These are phyloP conservation scores for Ammodytes marinus DNA, from an alignment of 2,113 vertebrate species.

Conservation along the genomic window DNA sequence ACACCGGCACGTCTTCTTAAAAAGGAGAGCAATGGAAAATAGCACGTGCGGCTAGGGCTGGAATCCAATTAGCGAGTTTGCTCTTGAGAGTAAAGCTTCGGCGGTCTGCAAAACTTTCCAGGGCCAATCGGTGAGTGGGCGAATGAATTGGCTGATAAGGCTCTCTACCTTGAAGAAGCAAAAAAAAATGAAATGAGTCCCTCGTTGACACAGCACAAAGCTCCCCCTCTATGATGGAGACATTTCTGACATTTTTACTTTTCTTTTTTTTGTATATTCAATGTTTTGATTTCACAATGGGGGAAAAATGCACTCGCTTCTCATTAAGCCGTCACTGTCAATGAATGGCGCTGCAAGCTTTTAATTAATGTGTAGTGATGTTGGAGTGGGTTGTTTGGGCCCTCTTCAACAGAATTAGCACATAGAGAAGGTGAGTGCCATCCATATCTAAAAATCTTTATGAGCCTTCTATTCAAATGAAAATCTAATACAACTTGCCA, in stretches of 20 bases:
- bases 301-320: conserved; percentile 35
- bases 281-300: conserved; percentile 52
- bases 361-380: conserved; percentile 71
- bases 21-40: conserved; percentile 46
- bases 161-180: conserved; percentile 30
- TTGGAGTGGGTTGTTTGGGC: conserved; percentile 60
- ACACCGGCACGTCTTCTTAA: conserved; percentile 51
- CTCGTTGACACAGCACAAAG: conserved; percentile 16
- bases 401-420: conserved; percentile 64
- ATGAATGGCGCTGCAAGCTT: conserved; percentile 29
- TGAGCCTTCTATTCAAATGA: conserved; percentile 22
- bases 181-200: conserved; percentile 31
- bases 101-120: conserved; percentile 37
- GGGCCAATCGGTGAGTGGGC: conserved; percentile 9
- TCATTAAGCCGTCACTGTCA: conserved; percentile 63
- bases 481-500: conserved; percentile 29
- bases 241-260: conserved; percentile 39
- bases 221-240: conserved; percentile 17
- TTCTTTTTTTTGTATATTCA: not conserved
- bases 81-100: conserved; percentile 51
- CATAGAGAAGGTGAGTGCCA: conserved; percentile 55
- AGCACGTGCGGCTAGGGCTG: conserved; percentile 30
- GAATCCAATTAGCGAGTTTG: conserved; percentile 68
- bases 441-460: conserved; percentile 37
- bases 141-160: conserved; percentile 12